A percentile compares a stretch with the other conserved stretches of the same genome.
Conservation (phyloP, 2,797 vertebrate species). For the Adelosebastes latens region DNA sequence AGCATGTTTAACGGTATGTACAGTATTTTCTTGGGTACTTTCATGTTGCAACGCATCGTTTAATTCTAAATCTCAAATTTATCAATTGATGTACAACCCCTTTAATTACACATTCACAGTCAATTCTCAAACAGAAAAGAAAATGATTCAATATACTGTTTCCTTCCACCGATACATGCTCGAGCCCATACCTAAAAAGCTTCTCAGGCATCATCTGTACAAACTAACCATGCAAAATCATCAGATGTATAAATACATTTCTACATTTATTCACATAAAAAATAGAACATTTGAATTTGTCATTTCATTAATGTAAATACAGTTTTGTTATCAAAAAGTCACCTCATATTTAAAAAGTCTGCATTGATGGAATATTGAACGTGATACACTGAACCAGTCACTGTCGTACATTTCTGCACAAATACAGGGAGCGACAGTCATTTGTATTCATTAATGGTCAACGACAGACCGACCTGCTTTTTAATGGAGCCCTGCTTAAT, state of each 20-base stretch:
- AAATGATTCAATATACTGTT: not conserved
- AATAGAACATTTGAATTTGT: not conserved
- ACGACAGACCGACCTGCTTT: constrained; percentile 10
- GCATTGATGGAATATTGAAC: not conserved
- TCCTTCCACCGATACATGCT: not conserved
- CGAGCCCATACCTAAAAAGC: not conserved
- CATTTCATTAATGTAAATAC: not conserved
- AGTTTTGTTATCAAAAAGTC: not conserved
- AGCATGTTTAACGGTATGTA: not conserved
- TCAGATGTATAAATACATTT: not conserved
- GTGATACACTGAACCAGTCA: not conserved
- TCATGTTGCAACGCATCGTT: not conserved
- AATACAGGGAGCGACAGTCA: not conserved
- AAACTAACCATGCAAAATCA: not conserved
- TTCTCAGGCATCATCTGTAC: not conserved
- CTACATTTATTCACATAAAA: not conserved
- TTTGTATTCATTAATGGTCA: constrained; percentile 36
- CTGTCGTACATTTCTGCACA: constrained; percentile 2
- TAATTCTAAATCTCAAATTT: not conserved
- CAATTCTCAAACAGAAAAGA: not conserved
- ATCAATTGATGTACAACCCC: not conserved
- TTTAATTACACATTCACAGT: not conserved
- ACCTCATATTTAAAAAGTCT: not conserved
- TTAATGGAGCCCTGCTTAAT: constrained; percentile 21
- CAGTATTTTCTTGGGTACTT: not conserved